Percentiles rank a stretch among this genome's conserved stretches.
Conservation (phyloP, 1,140 invertebrate species). For the Heliconius eleuchia region DNA sequence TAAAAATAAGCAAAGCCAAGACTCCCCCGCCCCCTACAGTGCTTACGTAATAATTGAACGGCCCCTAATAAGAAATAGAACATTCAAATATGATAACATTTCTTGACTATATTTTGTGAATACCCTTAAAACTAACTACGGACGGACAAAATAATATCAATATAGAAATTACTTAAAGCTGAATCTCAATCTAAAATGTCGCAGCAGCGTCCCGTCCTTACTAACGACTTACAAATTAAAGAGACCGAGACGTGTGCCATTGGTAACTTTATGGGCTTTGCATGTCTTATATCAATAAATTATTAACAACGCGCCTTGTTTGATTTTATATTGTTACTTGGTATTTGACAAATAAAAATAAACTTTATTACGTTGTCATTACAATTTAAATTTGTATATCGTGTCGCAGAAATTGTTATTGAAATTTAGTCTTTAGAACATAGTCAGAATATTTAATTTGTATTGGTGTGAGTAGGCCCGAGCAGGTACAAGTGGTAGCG, state of each 20-base stretch:
- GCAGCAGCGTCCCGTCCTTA: constrained; percentile 58
- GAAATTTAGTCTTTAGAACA: constrained; percentile 67
- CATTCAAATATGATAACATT: constrained; percentile 2
- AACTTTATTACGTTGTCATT: constrained; percentile 55
- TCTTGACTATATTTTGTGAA: not conserved
- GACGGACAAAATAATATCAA: constrained; percentile 29
- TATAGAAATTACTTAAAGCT: constrained; percentile 52
- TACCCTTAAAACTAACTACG: not conserved
- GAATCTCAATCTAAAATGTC: constrained; percentile 72
- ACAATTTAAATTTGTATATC: constrained; percentile 53
- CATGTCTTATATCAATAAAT: constrained; percentile 81
- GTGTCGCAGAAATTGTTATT: constrained; percentile 38
- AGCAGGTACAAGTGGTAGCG: constrained; percentile 65
- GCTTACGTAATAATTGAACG: too few relatives aligned
- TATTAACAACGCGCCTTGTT: constrained; percentile 80
- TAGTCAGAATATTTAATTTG: constrained; percentile 64
- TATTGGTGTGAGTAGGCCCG: constrained; percentile 52
- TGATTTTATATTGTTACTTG: constrained; percentile 72
- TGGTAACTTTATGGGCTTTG: constrained; percentile 80
- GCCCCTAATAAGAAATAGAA: not conserved
- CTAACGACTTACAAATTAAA: constrained; percentile 80
- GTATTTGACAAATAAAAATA: constrained; percentile 57
- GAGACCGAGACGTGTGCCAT: constrained; percentile 78
- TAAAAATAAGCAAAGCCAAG: too few relatives aligned
- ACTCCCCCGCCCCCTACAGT: too few relatives aligned